phyloP scores from a whole-genome alignment of 2,888 invertebrate species.

The Glyphotaelius pellucidus region DNA sequence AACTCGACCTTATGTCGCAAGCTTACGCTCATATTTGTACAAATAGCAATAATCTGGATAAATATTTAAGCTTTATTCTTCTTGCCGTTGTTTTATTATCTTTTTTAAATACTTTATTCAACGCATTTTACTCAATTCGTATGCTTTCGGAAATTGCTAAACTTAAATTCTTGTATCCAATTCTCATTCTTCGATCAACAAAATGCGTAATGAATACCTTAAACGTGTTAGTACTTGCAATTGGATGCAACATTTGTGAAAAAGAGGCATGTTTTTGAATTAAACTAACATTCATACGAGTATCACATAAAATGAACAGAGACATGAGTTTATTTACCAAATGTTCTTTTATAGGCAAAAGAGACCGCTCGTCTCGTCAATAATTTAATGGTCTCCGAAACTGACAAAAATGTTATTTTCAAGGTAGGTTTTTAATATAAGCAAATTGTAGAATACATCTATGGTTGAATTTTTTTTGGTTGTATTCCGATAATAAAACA shows the following conservation, averaged over 20 bases:
- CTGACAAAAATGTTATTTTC: not conserved
- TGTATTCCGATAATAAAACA: too few species aligned
- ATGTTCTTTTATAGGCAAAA: not conserved
- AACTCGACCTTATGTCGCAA: slow-evolving; percentile 5
- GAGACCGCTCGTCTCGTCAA: not conserved
- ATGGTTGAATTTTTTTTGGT: too few species aligned
- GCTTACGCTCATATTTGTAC: slow-evolving; percentile 16
- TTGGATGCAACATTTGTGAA: not conserved
- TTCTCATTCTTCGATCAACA: not conserved
- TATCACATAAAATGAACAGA: too few species aligned
- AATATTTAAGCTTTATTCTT: slow-evolving; percentile 21
- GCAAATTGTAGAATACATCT: not conserved
- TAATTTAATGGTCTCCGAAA: not conserved
- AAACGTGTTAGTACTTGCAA: not conserved
- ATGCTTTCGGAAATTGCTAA: not conserved
- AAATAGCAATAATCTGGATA: not conserved
- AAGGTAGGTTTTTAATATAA: not conserved
- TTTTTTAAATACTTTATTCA: slow-evolving; percentile 24
- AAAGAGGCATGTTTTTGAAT: not conserved
- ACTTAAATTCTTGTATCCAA: not conserved
- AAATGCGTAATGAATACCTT: not conserved
- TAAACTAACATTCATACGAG: too few species aligned
- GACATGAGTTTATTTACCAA: too few species aligned
- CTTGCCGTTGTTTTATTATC: not conserved
- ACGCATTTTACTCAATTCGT: not conserved